A percentile compares a stretch with the other conserved stretches of the same genome.
These are phyloP conservation scores for Laticauda laticaudata DNA, from an alignment of 2,113 vertebrate species.

Conservation along the genomic window DNA sequence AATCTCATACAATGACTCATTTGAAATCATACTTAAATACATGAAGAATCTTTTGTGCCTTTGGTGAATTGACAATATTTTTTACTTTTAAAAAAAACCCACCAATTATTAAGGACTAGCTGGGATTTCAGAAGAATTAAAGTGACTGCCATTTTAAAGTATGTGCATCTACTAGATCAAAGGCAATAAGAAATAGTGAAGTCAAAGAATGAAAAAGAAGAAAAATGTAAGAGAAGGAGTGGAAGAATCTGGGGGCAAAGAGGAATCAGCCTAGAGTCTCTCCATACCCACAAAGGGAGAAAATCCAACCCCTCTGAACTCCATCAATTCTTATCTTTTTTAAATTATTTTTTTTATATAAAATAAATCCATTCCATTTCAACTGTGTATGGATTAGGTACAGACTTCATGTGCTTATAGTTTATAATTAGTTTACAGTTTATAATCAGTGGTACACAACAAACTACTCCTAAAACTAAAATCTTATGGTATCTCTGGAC, in stretches of 20 bases:
- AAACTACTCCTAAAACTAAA: too few species aligned
- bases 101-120: not conserved
- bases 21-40: not conserved
- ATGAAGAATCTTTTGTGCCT: not conserved
- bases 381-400: too few species aligned
- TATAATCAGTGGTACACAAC: too few species aligned
- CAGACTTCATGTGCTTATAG: too few species aligned
- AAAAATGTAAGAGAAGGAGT: not conserved
- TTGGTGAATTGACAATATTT: not conserved
- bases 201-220: not conserved
- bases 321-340: not conserved
- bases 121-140: not conserved
- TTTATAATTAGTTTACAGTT: too few species aligned
- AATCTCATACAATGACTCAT: not conserved
- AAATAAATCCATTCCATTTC: too few species aligned
- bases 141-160: not conserved
- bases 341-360: too few species aligned
- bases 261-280: not conserved
- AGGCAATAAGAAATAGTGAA: not conserved
- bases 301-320: not conserved
- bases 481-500: too few species aligned
- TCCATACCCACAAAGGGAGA: not conserved
- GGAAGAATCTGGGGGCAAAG: not conserved
- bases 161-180: not conserved
- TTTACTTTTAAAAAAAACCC: not conserved